phyloP scores from a whole-genome alignment of 2,797 vertebrate species.

The Neosilurus hyrtlii region DNA sequence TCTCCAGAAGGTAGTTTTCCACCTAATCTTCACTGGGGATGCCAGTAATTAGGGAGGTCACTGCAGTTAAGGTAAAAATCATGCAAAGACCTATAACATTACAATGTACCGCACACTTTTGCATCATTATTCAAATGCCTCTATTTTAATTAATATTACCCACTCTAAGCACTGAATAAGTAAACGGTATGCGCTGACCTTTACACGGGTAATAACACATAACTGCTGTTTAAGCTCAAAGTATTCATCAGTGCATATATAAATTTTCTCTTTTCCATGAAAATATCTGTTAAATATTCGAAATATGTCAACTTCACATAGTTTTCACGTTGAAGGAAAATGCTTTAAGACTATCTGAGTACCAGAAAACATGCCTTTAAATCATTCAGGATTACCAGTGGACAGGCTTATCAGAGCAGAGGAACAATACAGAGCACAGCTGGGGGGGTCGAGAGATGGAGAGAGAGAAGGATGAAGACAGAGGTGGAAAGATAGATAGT shows the following conservation, averaged over 20 bases:
- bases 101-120: neutral
- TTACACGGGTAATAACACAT: neutral
- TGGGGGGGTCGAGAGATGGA: neutral
- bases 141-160: no score
- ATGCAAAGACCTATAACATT: neutral
- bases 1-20: no score
- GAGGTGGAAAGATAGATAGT: neutral
- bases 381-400: neutral
- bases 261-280: neutral
- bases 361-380: neutral
- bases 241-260: neutral
- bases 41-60: no score
- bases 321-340: neutral
- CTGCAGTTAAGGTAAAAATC: neutral
- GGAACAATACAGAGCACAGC: neutral
- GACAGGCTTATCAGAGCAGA: conserved; percentile 12
- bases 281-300: neutral
- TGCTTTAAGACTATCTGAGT: neutral
- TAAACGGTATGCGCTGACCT: neutral
- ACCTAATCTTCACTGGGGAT: no score
- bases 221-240: neutral
- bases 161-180: neutral
- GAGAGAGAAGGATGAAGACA: neutral
- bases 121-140: neutral
- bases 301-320: neutral